A percentile compares a stretch with the other conserved stretches of the same genome.
Evolutionary conservation across 1,140 invertebrate species (phyloP).

Genomic region (Drosophila sp.): DNA sequence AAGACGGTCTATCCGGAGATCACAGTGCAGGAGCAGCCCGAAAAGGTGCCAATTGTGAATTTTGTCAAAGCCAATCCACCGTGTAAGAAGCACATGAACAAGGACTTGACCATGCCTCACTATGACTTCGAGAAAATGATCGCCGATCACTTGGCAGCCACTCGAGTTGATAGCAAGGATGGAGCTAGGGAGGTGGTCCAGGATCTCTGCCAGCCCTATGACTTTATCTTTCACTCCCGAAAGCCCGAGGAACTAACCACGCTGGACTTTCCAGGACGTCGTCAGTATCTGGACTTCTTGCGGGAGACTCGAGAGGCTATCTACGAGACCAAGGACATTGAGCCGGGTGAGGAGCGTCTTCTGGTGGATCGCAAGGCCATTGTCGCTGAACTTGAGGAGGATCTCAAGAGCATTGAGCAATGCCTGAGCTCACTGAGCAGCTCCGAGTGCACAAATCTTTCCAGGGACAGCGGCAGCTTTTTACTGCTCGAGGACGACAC

Average conservation of each 20-base stretch:
- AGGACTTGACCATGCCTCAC: conserved; percentile 58
- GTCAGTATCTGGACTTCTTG: conserved; percentile 67
- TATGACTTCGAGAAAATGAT: conserved; percentile 67
- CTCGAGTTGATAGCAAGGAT: conserved; percentile 48
- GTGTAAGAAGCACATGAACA: conserved; percentile 58
- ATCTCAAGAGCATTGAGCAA: conserved; percentile 74
- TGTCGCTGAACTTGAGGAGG: conserved; percentile 68
- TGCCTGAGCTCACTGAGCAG: conserved; percentile 77
- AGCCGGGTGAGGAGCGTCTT: conserved; percentile 58
- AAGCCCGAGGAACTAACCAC: conserved; percentile 60
- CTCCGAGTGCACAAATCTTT: conserved; percentile 76
- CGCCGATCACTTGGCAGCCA: conserved; percentile 55
- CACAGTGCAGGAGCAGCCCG: conserved; percentile 40
- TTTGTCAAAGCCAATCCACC: conserved; percentile 70
- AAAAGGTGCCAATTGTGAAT: conserved; percentile 38
- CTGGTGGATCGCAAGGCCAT: conserved; percentile 61
- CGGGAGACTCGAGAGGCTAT: conserved; percentile 63
- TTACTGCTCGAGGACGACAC: conserved; percentile 69
- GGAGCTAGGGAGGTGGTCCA: conserved; percentile 33
- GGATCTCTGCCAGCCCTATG: conserved; percentile 56
- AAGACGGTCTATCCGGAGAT: conserved; percentile 65
- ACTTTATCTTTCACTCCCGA: conserved; percentile 69
- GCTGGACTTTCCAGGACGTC: conserved; percentile 64
- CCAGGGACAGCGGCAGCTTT: conserved; percentile 78
- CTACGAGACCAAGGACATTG: conserved; percentile 68